Evolutionary conservation across 1,140 invertebrate genomes (phyloP).

Genomic region (Drosophila athabasca): DNA sequence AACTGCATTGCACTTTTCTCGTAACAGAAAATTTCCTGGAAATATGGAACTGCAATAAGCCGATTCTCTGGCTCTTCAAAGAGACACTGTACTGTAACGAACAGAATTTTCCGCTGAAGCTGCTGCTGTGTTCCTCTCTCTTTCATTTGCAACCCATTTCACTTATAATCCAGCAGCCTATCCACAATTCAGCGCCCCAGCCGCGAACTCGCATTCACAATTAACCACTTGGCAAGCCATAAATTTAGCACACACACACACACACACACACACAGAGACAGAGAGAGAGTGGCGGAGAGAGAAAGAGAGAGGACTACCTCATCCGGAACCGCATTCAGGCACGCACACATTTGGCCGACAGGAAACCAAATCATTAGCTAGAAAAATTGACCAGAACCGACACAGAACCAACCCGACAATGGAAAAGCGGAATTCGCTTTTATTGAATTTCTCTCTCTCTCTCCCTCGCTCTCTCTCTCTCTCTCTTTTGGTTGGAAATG

Average conservation of each 20-base stretch:
- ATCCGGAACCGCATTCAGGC: slow-evolving; percentile 29
- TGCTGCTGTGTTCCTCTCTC: neutral
- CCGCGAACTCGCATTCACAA: slow-evolving; percentile 70
- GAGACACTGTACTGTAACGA: too few species aligned
- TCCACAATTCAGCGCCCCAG: slow-evolving; percentile 55
- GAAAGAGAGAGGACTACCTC: too few species aligned
- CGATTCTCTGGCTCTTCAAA: too few species aligned
- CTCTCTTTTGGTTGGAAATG: neutral
- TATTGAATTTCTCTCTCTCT: slow-evolving; percentile 44
- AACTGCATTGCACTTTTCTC: too few species aligned
- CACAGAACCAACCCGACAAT: neutral
- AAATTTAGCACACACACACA: slow-evolving; percentile 70
- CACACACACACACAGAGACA: slow-evolving; percentile 10
- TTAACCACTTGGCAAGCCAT: slow-evolving; percentile 78
- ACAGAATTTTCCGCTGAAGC: too few species aligned
- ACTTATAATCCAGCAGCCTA: slow-evolving; percentile 36
- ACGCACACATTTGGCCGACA: slow-evolving; percentile 27
- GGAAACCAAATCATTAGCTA: slow-evolving; percentile 79
- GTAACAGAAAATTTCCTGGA: too few species aligned
- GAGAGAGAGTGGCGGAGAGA: too few species aligned
- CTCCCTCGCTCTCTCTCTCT: slow-evolving; percentile 3
- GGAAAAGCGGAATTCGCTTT: slow-evolving; percentile 12
- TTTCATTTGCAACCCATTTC: slow-evolving; percentile 49
- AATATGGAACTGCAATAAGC: too few species aligned
- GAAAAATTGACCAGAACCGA: slow-evolving; percentile 69